Conservation (phyloP, 1,140 invertebrate genomes). For the Macrosteles quadrilineatus region DNA sequence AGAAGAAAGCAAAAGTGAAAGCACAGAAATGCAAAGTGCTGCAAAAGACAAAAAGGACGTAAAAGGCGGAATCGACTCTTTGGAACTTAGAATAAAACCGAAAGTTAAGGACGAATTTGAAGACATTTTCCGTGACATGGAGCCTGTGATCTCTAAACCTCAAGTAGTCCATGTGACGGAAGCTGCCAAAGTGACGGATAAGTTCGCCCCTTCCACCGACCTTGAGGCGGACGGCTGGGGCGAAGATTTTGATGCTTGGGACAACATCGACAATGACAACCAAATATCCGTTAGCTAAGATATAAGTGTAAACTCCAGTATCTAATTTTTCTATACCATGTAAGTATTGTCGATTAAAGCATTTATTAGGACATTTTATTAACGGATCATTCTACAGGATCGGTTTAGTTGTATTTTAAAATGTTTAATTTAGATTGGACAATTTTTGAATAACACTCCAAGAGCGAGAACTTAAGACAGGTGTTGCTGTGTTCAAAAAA, state of each 20-base stretch:
- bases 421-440: background rate
- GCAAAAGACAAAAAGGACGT: background rate
- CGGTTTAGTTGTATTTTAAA: background rate
- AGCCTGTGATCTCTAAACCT: slow-evolving; percentile 71
- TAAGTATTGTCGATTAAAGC: no score
- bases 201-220: slow-evolving; percentile 47
- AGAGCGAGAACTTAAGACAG: no score
- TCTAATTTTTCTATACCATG: no score
- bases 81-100: no score
- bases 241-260: slow-evolving; percentile 51
- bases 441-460: no score
- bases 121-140: slow-evolving; percentile 84
- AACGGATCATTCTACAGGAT: background rate
- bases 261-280: slow-evolving; percentile 31
- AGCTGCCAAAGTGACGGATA: slow-evolving; percentile 44
- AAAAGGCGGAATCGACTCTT: background rate
- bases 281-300: background rate
- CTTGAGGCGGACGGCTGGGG: slow-evolving; percentile 46
- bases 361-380: no score
- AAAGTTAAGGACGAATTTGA: slow-evolving; percentile 40
- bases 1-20: slow-evolving; percentile 48
- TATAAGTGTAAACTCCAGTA: no score
- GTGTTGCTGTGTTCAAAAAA: no score
- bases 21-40: background rate
- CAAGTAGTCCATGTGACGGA: slow-evolving; percentile 53